Evolutionary conservation across 2,797 vertebrate genomes (phyloP), one percentile per base, ranked within the genome.

Genomic region (Mastacembelus armatus): DNA sequence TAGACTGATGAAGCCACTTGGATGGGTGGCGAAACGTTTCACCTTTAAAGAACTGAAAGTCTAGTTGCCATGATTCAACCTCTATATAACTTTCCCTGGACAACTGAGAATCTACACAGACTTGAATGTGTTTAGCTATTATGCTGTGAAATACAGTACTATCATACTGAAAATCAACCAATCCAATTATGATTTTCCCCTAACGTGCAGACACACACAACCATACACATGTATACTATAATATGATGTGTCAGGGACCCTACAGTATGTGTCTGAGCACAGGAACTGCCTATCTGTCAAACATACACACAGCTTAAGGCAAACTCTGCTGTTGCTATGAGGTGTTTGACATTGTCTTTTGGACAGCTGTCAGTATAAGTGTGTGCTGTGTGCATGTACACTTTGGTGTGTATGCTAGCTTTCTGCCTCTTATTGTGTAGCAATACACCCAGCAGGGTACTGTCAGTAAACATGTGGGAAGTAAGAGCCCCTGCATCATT

Each of bases 211-310:
- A 66, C 62, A 44, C 61, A 69, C 59, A 78, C 83, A 73, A 74
- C 67, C 49, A 64, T 77, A 65, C 69, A 85, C 63, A 74, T 44
- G 12, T 12, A 57, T 51, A 55, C 51, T 51, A 30, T 92, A 92
- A 94, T 88, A 60, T 24, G 67, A 92, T 83, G 80, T 92, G 92
- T 94, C 92, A 92, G 77, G 58, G 76, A 91, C 89, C 90, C 89
- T 92, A 92, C 90, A 92, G 91, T 90, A 87, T 80, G 82, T 89
- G 93, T 92, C 89, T 85, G 73, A 86, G 79, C 73, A 49, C 70
- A 80, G 83, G 80, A 76, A 90, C 78, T 57, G 76, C 55, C 77
- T 89, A 90, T 87, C 90, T 22, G 35, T 89, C 89, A 92, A 84
- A 73, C 51, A 63, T 76, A 68, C 70, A 71, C 77, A 87, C 61